Percentiles rank a stretch among this genome's conserved stretches.
These are phyloP conservation scores for Trididemnum nubilum DNA, from an alignment of 23 tunicate genomes.

Conservation along the genomic window DNA sequence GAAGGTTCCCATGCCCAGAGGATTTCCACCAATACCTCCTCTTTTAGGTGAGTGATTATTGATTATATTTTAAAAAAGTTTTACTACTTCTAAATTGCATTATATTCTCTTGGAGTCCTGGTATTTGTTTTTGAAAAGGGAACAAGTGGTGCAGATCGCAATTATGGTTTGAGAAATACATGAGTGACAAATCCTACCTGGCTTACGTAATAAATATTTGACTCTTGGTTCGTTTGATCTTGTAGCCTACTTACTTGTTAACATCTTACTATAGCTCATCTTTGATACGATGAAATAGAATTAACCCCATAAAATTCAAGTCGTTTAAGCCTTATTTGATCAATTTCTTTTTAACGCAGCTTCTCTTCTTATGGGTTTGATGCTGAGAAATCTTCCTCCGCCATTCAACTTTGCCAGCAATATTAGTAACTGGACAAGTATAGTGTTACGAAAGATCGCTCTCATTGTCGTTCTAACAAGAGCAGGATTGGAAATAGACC, in stretches of 20 bases:
- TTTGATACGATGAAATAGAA: no score
- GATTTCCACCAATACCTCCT: conserved; percentile 72
- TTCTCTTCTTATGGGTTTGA: conserved; percentile 72
- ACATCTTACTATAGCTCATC: no score
- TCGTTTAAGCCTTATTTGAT: no score
- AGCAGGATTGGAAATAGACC: conserved; percentile 88
- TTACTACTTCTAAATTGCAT: not conserved
- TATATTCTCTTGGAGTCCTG: no score
- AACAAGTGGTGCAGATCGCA: no score
- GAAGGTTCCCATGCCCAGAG: conserved; percentile 74
- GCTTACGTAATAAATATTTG: no score
- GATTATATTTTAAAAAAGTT: not conserved
- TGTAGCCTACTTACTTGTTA: no score
- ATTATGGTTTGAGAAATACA: no score
- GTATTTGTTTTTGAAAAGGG: no score
- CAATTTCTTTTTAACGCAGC: conserved; percentile 45
- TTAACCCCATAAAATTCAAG: no score
- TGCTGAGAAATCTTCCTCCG: conserved; percentile 67
- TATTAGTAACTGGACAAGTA: conserved; percentile 41
- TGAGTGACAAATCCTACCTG: no score
- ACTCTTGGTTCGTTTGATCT: no score
- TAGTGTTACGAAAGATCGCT: conserved; percentile 52
- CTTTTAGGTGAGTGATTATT: conserved; percentile 48
- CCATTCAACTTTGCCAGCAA: conserved; percentile 57
- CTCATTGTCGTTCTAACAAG: conserved; percentile 68